Percentiles rank a stretch among this genome's conserved stretches.
Conservation (phyloP, 2,113 vertebrate genomes). For the Lasiurus borealis region DNA sequence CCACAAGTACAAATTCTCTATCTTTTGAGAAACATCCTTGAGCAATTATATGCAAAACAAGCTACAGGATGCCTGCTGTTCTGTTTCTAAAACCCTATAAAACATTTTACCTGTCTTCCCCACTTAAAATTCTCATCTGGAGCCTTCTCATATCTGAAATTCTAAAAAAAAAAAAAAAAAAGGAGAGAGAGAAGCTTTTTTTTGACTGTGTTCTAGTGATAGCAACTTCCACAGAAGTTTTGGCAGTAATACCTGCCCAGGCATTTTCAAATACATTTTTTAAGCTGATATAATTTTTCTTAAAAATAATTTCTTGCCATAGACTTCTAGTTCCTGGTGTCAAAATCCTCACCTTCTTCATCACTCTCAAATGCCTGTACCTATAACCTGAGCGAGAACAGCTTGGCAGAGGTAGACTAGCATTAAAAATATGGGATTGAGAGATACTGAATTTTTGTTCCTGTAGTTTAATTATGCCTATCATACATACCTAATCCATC, state of each 20-base stretch:
- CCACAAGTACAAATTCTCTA: not conserved
- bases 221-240: not conserved
- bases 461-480: not conserved
- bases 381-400: not conserved
- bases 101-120: not conserved
- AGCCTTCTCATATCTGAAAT: not conserved
- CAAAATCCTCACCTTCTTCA: not conserved
- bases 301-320: not conserved
- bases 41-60: not conserved
- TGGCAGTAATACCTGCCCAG: not conserved
- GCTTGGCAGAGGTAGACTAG: not conserved
- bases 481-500: not conserved
- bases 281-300: slow-evolving; percentile 40
- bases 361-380: not conserved
- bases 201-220: no score
- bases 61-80: not conserved
- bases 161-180: not conserved
- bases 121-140: not conserved
- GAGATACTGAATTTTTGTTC: not conserved
- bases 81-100: not conserved
- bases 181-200: not conserved
- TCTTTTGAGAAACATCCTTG: not conserved
- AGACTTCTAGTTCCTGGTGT: not conserved
- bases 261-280: not conserved
- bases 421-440: not conserved